These are phyloP conservation scores for Psammodynastes pulverulentus DNA, from an alignment of 2,113 vertebrate genomes.

Conservation along the genomic window DNA sequence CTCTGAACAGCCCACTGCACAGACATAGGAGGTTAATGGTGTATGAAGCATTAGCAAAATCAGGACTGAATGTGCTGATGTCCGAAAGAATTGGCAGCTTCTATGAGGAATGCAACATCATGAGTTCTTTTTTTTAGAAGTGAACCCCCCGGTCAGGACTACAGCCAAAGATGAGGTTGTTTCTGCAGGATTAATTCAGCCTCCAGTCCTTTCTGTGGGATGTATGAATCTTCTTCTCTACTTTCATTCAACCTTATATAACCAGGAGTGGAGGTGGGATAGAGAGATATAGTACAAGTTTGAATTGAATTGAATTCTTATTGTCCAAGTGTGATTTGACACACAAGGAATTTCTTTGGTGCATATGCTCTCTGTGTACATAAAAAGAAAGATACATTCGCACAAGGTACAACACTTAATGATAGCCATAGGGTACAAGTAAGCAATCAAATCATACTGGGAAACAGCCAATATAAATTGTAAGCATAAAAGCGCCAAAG, in stretches of 20 bases:
- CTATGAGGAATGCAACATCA: background rate
- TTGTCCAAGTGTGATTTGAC: no score
- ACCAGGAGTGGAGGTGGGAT: background rate
- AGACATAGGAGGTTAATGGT: conserved; percentile 11
- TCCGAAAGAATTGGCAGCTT: conserved; percentile 21
- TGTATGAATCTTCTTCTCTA: background rate
- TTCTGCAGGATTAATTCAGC: background rate
- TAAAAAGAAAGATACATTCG: no score
- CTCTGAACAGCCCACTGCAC: conserved; percentile 18
- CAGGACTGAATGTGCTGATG: conserved; percentile 9
- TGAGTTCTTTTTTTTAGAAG: background rate
- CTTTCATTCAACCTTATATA: background rate
- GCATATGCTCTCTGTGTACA: no score
- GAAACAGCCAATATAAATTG: no score
- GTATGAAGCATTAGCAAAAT: conserved; percentile 29
- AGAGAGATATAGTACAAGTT: background rate
- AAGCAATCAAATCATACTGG: no score
- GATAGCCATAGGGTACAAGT: no score
- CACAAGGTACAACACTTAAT: no score
- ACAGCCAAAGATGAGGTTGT: background rate
- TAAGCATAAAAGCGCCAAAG: no score
- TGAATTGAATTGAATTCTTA: no score
- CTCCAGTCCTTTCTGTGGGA: background rate
- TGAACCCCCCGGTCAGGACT: background rate
- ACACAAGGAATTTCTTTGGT: no score